A percentile compares a stretch with the other conserved stretches of the same genome.
Evolutionary conservation across 1,140 invertebrate species (phyloP).

Genomic region (Zaprionus taronus): DNA sequence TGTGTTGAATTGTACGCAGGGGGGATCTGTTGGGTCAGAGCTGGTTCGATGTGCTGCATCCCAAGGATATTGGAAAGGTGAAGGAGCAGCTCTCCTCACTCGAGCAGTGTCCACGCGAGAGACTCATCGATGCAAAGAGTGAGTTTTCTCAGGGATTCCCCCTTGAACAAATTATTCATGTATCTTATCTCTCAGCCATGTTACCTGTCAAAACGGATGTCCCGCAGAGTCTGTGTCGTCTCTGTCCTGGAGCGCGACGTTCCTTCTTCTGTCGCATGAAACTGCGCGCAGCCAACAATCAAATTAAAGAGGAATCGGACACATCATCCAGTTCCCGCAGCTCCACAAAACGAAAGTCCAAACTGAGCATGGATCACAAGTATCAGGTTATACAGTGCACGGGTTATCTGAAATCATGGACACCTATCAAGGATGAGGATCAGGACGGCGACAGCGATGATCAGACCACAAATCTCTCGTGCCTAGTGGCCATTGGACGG

Average conservation of each 20-base stretch:
- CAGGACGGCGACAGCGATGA: slow-evolving; percentile 88
- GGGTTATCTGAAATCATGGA: slow-evolving; percentile 97
- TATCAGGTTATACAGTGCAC: slow-evolving; percentile 94
- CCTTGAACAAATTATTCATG: not conserved
- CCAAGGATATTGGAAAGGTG: slow-evolving; percentile 96
- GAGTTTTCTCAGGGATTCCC: slow-evolving; percentile 76
- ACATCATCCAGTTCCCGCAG: slow-evolving; percentile 87
- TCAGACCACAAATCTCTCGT: slow-evolving; percentile 92
- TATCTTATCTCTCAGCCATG: slow-evolving; percentile 88
- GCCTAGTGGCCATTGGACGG: slow-evolving; percentile 93
- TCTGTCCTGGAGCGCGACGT: slow-evolving; percentile 94
- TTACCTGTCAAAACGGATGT: slow-evolving; percentile 95
- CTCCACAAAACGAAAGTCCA: slow-evolving; percentile 88
- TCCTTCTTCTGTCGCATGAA: slow-evolving; percentile 98
- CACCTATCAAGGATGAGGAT: slow-evolving; percentile 90
- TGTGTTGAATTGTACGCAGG: slow-evolving; percentile 93
- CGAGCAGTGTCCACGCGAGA: slow-evolving; percentile 94
- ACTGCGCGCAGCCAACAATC: slow-evolving; percentile 86
- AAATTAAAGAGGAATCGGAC: slow-evolving; percentile 91
- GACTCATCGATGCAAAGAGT: slow-evolving; percentile 97
- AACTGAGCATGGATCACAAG: slow-evolving; percentile 88
- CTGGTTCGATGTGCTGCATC: slow-evolving; percentile 97
- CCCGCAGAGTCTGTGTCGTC: slow-evolving; percentile 89
- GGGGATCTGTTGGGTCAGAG: slow-evolving; percentile 96
- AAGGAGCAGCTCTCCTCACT: slow-evolving; percentile 97